phyloP scores from a whole-genome alignment of 2,113 vertebrate species.

The Aphelocoma coerulescens region DNA sequence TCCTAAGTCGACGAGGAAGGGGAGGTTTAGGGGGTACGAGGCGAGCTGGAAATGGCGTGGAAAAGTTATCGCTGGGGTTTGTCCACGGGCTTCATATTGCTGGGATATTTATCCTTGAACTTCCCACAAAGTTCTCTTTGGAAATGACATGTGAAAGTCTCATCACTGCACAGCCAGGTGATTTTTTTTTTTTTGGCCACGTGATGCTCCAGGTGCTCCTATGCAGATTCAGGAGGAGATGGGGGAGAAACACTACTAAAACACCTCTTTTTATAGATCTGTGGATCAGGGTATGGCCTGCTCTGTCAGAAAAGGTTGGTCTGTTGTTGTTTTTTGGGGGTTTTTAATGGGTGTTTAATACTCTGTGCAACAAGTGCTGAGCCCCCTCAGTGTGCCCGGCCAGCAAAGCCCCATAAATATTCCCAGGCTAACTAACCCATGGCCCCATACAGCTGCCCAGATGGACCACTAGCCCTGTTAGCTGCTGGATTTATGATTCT shows the following conservation, averaged over 20 bases:
- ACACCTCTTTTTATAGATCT: not conserved
- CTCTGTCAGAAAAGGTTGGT: not conserved
- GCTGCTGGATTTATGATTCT: constrained; percentile 64
- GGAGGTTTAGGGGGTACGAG: not conserved
- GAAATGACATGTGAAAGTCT: not conserved
- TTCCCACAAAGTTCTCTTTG: not conserved
- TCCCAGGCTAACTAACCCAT: constrained; percentile 37
- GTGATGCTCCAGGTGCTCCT: not conserved
- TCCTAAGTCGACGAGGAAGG: not conserved
- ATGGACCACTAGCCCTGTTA: constrained; percentile 50
- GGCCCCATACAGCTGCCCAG: constrained; percentile 34
- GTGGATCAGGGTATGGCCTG: not conserved
- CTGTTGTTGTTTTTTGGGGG: not conserved
- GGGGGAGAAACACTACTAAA: not conserved
- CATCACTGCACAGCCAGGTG: fast-evolving
- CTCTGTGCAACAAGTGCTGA: not conserved
- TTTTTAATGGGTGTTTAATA: not conserved
- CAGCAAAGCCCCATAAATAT: constrained; percentile 59
- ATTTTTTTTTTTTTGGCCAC: not conserved
- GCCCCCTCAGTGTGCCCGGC: not conserved
- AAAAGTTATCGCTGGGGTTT: fast-evolving
- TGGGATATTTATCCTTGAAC: not conserved
- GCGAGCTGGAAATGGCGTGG: not conserved
- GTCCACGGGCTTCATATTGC: fast-evolving
- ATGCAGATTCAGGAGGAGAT: not conserved